These are phyloP conservation scores for Varanus komodoensis DNA, from an alignment of 2,113 vertebrate genomes.

Conservation along the genomic window DNA sequence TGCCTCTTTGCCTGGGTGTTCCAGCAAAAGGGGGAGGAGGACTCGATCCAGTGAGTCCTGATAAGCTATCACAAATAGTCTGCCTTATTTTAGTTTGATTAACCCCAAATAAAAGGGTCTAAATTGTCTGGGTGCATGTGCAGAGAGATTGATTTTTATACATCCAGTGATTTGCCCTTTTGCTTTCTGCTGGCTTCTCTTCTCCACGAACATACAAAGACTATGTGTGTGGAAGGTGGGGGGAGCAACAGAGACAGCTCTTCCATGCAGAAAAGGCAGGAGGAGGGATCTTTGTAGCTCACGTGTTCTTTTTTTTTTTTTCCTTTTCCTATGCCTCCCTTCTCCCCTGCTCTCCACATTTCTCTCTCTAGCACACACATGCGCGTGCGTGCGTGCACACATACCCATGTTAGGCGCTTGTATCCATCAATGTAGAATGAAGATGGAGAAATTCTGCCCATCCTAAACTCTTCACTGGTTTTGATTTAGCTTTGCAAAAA, in stretches of 20 bases:
- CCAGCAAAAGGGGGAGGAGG: no score
- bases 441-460: neutral
- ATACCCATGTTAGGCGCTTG: neutral
- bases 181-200: neutral
- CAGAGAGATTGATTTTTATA: no score
- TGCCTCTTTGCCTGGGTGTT: no score
- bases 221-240: neutral
- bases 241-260: neutral
- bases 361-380: neutral
- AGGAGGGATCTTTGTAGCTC: conserved; percentile 38
- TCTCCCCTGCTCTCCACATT: neutral
- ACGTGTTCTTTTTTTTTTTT: conserved; percentile 21
- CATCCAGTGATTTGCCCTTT: neutral
- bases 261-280: conserved; percentile 25
- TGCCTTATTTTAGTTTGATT: neutral
- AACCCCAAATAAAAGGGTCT: neutral
- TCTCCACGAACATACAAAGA: neutral
- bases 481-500: neutral
- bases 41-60: no score
- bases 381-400: neutral
- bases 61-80: no score
- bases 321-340: neutral
- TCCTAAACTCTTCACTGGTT: neutral
- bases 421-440: conserved; percentile 12
- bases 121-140: neutral